These are phyloP conservation scores for Marronus borbonicus DNA, from an alignment of 2,888 invertebrate genomes.

Conservation along the genomic window DNA sequence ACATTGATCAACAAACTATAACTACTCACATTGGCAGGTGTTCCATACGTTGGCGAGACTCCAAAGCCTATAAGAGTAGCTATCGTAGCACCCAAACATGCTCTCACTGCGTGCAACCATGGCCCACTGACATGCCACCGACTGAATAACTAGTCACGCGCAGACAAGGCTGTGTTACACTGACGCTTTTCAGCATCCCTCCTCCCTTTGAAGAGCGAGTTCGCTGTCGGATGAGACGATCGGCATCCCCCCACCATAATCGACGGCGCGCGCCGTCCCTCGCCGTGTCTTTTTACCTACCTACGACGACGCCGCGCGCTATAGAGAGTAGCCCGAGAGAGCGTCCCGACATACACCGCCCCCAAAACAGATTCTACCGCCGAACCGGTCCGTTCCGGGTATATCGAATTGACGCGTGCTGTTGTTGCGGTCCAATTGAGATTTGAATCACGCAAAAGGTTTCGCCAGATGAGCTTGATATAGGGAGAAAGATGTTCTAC, in stretches of 20 bases:
- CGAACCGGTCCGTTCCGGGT: slow-evolving; percentile 54
- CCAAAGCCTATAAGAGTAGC: slow-evolving; percentile 84
- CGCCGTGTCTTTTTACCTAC: slow-evolving; percentile 52
- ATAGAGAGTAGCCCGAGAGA: slow-evolving; percentile 26
- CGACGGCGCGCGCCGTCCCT: slow-evolving; percentile 59
- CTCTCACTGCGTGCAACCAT: slow-evolving; percentile 86
- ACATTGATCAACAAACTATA: slow-evolving; percentile 52
- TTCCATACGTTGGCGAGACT: slow-evolving; percentile 85
- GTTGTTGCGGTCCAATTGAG: slow-evolving; percentile 57
- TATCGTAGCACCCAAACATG: slow-evolving; percentile 84
- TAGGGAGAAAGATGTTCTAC: slow-evolving; percentile 37
- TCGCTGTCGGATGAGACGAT: slow-evolving; percentile 27
- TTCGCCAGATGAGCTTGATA: slow-evolving; percentile 57
- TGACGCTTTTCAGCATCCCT: slow-evolving; percentile 55
- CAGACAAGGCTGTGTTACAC: slow-evolving; percentile 53
- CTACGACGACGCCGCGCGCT: slow-evolving; percentile 59
- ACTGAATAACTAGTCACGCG: slow-evolving; percentile 42
- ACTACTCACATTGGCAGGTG: slow-evolving; percentile 82
- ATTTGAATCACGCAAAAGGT: slow-evolving; percentile 60
- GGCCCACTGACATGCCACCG: slow-evolving; percentile 75
- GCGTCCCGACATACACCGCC: slow-evolving; percentile 65
- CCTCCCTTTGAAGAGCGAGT: slow-evolving; percentile 54
- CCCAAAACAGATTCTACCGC: slow-evolving; percentile 61
- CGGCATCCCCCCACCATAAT: slow-evolving; percentile 59
- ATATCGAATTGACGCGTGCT: slow-evolving; percentile 66